Percentiles rank a stretch among this genome's conserved stretches.
phyloP scores from a whole-genome alignment of 2,797 vertebrate genomes.

The Pseudomugil tenellus region DNA sequence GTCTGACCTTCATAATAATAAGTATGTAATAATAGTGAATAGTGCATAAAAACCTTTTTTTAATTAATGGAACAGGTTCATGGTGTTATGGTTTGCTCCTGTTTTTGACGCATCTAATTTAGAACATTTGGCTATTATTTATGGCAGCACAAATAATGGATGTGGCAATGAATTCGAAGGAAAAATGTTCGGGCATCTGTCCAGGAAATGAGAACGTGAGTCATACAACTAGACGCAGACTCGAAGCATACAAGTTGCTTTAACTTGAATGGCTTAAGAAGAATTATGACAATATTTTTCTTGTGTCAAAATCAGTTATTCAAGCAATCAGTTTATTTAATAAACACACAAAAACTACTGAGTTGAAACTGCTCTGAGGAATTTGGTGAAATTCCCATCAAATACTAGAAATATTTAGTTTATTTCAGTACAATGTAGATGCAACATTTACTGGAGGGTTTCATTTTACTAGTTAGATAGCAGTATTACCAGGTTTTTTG shows the following conservation, averaged over 20 bases:
- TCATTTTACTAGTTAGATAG: neutral
- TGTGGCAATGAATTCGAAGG: neutral
- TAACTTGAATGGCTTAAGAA: neutral
- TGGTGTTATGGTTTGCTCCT: neutral
- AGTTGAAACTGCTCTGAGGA: neutral
- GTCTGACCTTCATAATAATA: neutral
- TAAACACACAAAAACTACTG: too few relatives aligned
- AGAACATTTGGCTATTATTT: neutral
- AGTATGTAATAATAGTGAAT: too few relatives aligned
- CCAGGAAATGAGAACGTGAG: neutral
- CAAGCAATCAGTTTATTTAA: too few relatives aligned
- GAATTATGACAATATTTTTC: neutral
- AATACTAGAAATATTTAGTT: neutral
- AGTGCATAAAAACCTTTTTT: too few relatives aligned
- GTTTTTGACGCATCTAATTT: too few relatives aligned
- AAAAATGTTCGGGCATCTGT: neutral
- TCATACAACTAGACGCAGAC: neutral
- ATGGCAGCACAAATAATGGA: neutral
- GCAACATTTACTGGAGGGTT: neutral
- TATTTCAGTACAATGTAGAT: neutral
- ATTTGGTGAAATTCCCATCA: neutral
- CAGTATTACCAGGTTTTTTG: too few relatives aligned
- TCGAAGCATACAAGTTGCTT: neutral
- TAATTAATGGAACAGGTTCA: too few relatives aligned
- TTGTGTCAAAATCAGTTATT: neutral